Conservation (phyloP, 2,888 invertebrate species). For the Trichacis sp. region DNA sequence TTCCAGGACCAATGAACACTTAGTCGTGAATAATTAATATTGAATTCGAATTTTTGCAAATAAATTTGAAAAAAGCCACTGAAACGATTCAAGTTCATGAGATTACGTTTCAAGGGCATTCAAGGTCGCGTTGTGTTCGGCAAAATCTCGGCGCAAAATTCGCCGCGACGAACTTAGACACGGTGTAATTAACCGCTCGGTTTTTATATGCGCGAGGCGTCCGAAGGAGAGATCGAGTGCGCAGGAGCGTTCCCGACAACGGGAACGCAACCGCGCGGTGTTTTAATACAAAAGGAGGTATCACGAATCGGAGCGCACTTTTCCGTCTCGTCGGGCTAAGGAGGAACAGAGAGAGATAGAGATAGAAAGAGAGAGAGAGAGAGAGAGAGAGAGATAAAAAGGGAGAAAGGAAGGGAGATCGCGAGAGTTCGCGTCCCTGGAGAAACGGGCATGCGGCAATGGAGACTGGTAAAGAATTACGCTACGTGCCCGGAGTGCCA, state of each 20-base stretch:
- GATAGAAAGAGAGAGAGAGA: slow-evolving; percentile 20
- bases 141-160: not conserved
- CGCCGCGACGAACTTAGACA: not conserved
- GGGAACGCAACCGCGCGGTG: slow-evolving; percentile 5
- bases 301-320: slow-evolving; percentile 1
- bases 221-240: slow-evolving; percentile 6
- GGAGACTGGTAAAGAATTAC: slow-evolving; percentile 55
- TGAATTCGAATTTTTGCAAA: too few species aligned
- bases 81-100: not conserved
- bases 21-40: too few species aligned
- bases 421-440: slow-evolving; percentile 33
- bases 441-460: slow-evolving; percentile 35
- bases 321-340: not conserved
- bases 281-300: slow-evolving; percentile 13
- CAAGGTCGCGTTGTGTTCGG: not conserved
- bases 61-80: not conserved
- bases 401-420: slow-evolving; percentile 18
- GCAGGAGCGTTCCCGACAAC: slow-evolving; percentile 17
- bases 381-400: too few species aligned
- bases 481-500: slow-evolving; percentile 56
- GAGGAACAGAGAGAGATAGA: too few species aligned
- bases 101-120: not conserved
- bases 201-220: not conserved
- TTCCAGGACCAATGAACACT: too few species aligned
- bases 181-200: slow-evolving; percentile 1